Conservation (phyloP, 2,797 vertebrate genomes). For the Centroberyx gerrardi region DNA sequence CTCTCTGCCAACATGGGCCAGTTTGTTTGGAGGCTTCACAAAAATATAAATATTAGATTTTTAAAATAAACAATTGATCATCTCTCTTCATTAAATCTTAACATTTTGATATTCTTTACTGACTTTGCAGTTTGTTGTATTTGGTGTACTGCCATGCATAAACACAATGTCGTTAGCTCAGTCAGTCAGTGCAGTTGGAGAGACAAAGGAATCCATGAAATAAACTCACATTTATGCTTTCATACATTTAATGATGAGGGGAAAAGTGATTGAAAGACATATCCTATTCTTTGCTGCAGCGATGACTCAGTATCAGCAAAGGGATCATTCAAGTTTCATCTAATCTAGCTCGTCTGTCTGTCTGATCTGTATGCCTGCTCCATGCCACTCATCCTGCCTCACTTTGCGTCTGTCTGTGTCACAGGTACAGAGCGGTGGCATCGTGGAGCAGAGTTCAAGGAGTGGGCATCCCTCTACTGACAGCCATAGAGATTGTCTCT, state of each 20-base stretch:
- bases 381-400: background rate
- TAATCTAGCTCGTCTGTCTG: background rate
- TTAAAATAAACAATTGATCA: conserved; percentile 86
- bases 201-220: conserved; percentile 37
- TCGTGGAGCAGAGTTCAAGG: conserved; percentile 99
- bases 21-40: conserved; percentile 82
- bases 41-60: conserved; percentile 86
- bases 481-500: conserved; percentile 92
- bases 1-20: conserved; percentile 81
- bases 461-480: conserved; percentile 93
- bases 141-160: conserved; percentile 72
- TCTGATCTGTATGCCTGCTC: background rate
- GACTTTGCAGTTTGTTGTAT: conserved; percentile 73
- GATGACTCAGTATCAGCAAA: background rate
- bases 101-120: conserved; percentile 74
- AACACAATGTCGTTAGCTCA: conserved; percentile 42
- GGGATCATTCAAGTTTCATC: background rate
- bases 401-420: conserved; percentile 1
- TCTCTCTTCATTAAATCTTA: conserved; percentile 82
- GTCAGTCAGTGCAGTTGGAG: conserved; percentile 37
- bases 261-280: background rate
- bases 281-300: background rate
- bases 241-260: background rate
- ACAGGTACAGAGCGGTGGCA: conserved; percentile 96
- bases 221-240: conserved; percentile 9